phyloP scores from a whole-genome alignment of 64 coral and sea anemone genomes.

The Stichodactyla helianthus region DNA sequence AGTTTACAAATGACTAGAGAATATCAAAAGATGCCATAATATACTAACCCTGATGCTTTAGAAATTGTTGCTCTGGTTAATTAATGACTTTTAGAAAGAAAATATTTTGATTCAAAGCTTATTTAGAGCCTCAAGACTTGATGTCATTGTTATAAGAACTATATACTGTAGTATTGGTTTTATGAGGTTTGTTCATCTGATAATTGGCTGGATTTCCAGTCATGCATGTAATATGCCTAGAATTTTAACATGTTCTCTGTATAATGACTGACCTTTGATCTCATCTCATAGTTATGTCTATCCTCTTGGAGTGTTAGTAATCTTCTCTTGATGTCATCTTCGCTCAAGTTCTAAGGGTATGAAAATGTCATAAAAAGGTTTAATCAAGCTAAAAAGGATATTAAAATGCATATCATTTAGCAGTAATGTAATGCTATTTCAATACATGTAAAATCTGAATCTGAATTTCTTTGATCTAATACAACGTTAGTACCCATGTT shows the following conservation, averaged over 20 bases:
- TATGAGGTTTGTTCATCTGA: background rate
- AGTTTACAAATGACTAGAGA: background rate
- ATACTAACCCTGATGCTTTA: background rate
- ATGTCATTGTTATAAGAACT: background rate
- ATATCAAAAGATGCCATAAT: background rate
- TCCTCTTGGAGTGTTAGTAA: conserved; percentile 81
- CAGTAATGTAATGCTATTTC: too few species aligned
- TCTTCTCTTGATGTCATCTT: conserved; percentile 80
- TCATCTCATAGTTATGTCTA: conserved; percentile 95
- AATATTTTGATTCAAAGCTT: background rate
- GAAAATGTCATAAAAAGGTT: background rate
- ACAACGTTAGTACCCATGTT: too few species aligned
- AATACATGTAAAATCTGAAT: too few species aligned
- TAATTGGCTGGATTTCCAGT: background rate
- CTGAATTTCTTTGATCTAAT: too few species aligned
- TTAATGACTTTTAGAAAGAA: background rate
- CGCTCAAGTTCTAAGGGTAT: conserved; percentile 61
- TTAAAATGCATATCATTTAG: too few species aligned
- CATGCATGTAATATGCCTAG: background rate
- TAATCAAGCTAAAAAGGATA: too few species aligned
- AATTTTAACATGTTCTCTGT: background rate
- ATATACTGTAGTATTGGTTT: background rate
- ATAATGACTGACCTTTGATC: conserved; percentile 62
- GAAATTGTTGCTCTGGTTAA: background rate
- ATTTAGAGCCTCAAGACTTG: background rate